Base-by-base conservation (phyloP, 2,113 vertebrate genomes). In the Prunella fulvescens region DNA sequence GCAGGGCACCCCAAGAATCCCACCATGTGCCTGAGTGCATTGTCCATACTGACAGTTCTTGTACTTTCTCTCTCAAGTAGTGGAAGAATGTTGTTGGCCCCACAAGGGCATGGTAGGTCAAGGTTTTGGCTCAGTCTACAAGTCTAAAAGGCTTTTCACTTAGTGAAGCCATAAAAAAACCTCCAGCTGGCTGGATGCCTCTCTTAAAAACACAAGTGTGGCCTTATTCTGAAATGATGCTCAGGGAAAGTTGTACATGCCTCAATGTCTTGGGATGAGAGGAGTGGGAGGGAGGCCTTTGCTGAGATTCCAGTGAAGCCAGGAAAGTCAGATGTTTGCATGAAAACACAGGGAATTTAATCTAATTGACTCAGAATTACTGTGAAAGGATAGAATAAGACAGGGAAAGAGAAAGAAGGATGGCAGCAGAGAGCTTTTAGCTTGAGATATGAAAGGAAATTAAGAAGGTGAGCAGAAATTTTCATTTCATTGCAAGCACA, bases 171-270 rank as follows among this genome's bases (percentile, higher is more conserved):
- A 16, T 92, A 76, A 93, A 92, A 77, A 93, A 95, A 39, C 67
- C 79, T 92, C 79, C 76, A 88, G 60, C 67, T 92, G 92, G 79
- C 92, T 94, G 88, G 60, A 64, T 83, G 88, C 81, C 94, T 80
- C 81, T 92, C n/a, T 81, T 73, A 67, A 88, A 92, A 88, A 74
- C n/a, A 73, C 64, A 91, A 86, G 28, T 3, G 5, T 77, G 67
- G 71, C 58, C 82, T 90, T 93, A 81, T 56, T 88, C 71, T 0
- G 10, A 87, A 93, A 39, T 74, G 79, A 66, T 86, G 67, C 74
- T 90, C 19, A 56, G 31, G 48, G 7, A 3, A 80, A 54, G 51
- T 28, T 54, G 37, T 62, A 24, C 77, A 14, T 82, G 54, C 58
- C 26, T 87, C 47, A 3, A 0, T 87, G 66, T 71, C 42, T 70